Evolutionary conservation across 1,140 invertebrate species (phyloP).

Genomic region (Scaptomyza graminum): DNA sequence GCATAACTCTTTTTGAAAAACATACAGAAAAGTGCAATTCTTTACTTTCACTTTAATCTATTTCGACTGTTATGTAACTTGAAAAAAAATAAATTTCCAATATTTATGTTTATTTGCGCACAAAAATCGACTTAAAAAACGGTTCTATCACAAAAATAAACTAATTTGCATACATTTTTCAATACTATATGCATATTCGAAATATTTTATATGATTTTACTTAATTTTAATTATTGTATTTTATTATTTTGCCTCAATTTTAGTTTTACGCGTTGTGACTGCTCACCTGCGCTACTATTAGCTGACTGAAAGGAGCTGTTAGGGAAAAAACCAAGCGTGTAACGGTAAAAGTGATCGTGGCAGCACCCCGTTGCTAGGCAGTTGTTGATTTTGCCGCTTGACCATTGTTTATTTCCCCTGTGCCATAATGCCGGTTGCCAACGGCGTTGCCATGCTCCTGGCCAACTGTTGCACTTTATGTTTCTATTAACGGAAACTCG

Average conservation of each 20-base stretch:
- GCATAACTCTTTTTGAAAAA: neutral
- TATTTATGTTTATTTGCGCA: neutral
- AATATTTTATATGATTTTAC: neutral
- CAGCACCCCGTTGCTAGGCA: conserved; percentile 67
- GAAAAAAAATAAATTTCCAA: neutral
- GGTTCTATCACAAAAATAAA: neutral
- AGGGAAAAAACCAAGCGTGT: conserved; percentile 8
- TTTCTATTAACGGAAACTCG: conserved; percentile 18
- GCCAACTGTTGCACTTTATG: conserved; percentile 59
- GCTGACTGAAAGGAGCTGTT: conserved; percentile 48
- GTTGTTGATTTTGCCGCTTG: conserved; percentile 62
- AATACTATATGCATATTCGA: neutral
- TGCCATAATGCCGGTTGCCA: conserved; percentile 49
- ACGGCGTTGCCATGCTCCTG: conserved; percentile 46
- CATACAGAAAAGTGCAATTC: neutral
- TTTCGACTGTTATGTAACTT: conserved; percentile 44
- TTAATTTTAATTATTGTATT: conserved; percentile 4
- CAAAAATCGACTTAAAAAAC: neutral
- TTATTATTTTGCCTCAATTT: neutral
- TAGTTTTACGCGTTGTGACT: conserved; percentile 43
- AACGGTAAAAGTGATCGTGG: conserved; percentile 63
- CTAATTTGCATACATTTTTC: neutral
- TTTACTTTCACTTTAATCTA: neutral
- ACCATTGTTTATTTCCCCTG: conserved; percentile 61
- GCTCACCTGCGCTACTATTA: conserved; percentile 61